Evolutionary conservation across 2,113 vertebrate genomes (phyloP), one percentile per base, ranked within the genome.

Genomic region (Oenanthe melanoleuca): DNA sequence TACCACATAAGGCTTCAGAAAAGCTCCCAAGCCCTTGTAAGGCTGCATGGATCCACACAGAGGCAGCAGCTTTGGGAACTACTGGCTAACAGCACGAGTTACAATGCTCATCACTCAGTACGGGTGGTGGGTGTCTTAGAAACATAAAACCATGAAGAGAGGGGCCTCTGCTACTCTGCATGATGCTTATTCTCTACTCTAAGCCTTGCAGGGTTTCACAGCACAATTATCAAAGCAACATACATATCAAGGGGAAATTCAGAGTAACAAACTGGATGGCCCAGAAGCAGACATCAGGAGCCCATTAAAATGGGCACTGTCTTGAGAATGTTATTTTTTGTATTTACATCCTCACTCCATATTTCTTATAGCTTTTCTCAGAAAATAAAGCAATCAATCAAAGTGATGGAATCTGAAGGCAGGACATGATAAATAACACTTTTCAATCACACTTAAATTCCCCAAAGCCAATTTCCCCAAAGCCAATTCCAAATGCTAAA

Each of bases 51-150:
- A 74, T 11, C 11, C 55, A 66, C 22, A 37, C 24, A 77, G 45
- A 80, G 45, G 33, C 19, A 59, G 26, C 4, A 8, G 16, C 66
- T 80, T 65, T 20, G 11, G 56, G 26, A 85, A 72, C 12, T 22
- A 16, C 26, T 10, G 38, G 16, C 13, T 12, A 50, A 59, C 49
- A 88, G 45, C 31, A 74, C 12, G 63, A 55, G 42, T 23, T 78
- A 44, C 0, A 2, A 4, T 18, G 34, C 18, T 44, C 2, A 2
- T 5, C 7, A 5, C 33, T 59, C 49, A 86, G 40, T 7, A 53
- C 42, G 65, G 31, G 33, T 2, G 1, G 63, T 18, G 28, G 2
- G 11, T 14, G 9, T 22, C 55, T 71, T 23, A 66, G 26, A 56
- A 57, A 37, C 1, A 70, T n/a, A 80, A 83, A 88, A 45, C 5